Conservation (phyloP, 2,888 invertebrate genomes). For the Parnassius mnemosyne region DNA sequence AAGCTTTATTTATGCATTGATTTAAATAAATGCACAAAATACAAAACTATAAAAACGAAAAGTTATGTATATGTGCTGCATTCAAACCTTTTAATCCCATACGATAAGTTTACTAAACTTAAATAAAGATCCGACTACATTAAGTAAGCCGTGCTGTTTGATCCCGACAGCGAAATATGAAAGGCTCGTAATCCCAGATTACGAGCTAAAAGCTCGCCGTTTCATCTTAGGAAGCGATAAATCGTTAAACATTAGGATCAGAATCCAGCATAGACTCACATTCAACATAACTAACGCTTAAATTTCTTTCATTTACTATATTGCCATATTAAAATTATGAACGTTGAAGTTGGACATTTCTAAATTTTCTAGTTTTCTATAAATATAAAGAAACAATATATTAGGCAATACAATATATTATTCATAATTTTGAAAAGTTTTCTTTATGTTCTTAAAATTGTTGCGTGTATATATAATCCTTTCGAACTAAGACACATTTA, state of each 20-base stretch:
- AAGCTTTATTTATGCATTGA: no score
- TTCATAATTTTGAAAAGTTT: background rate
- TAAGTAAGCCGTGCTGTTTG: conserved; percentile 15
- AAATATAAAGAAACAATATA: background rate
- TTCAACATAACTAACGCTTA: background rate
- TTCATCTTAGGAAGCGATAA: conserved; percentile 25
- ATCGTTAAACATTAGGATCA: conserved; percentile 26
- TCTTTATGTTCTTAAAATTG: background rate
- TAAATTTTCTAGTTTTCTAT: background rate
- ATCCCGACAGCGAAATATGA: conserved; percentile 26
- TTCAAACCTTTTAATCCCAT: background rate
- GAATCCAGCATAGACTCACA: conserved; percentile 8
- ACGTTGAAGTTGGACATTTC: background rate
- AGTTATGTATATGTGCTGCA: background rate
- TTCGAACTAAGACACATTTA: no score
- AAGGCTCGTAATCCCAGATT: conserved; percentile 23
- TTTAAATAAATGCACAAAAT: no score
- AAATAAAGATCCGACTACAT: conserved; percentile 6
- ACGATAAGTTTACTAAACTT: background rate
- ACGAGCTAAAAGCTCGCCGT: conserved; percentile 25
- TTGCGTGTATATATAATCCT: no score
- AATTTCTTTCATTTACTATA: background rate
- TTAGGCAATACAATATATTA: no score
- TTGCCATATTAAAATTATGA: no score
- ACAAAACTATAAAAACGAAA: no score